Percentiles rank a stretch among this genome's conserved stretches.
phyloP scores from a whole-genome alignment of 2,113 vertebrate species.

The Prolemur simus region DNA sequence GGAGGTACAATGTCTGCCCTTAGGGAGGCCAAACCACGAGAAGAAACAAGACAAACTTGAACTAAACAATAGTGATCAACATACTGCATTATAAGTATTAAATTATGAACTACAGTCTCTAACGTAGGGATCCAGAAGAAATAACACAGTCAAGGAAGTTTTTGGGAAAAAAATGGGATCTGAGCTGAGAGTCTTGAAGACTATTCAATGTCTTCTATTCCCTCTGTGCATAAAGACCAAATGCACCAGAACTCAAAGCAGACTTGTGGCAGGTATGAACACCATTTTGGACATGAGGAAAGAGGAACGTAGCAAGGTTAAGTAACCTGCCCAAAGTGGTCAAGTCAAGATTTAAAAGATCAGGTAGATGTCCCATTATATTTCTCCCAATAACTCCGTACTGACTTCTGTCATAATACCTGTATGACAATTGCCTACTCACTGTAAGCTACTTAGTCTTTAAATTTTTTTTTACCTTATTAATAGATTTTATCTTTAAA shows the following conservation, averaged over 20 bases:
- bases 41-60: neutral
- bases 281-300: neutral
- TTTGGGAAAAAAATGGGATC: neutral
- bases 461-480: neutral
- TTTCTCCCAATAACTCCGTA: neutral
- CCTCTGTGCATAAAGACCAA: neutral
- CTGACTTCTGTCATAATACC: neutral
- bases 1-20: neutral
- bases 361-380: neutral
- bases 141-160: neutral
- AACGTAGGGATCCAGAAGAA: neutral
- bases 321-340: neutral
- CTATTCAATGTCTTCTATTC: neutral
- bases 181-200: slow-evolving; percentile 2
- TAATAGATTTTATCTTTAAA: neutral
- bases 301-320: neutral
- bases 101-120: neutral
- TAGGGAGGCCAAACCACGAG: neutral
- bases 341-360: neutral
- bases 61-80: neutral
- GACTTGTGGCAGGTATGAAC: neutral
- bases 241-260: neutral
- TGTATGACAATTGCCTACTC: neutral
- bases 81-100: neutral
- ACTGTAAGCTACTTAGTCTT: neutral